A percentile compares a stretch with the other conserved stretches of the same genome.
Evolutionary conservation across 1,140 invertebrate genomes (phyloP).

Genomic region (Cyphomyrmex costatus): DNA sequence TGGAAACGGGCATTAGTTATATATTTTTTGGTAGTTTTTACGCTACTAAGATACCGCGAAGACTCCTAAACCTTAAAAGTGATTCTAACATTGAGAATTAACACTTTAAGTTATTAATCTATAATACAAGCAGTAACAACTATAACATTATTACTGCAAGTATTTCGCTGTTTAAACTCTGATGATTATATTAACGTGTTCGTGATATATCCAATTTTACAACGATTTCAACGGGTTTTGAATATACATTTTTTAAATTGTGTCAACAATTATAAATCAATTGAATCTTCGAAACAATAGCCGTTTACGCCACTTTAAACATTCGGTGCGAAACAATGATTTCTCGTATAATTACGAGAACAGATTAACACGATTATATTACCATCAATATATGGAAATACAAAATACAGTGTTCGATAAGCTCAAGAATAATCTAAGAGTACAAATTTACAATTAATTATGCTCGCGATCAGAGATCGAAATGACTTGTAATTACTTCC

Average conservation of each 20-base stretch:
- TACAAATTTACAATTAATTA: slow-evolving; percentile 49
- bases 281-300: slow-evolving; percentile 26
- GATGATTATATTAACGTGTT: slow-evolving; percentile 19
- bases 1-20: no score
- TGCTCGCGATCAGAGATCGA: neutral
- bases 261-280: slow-evolving; percentile 54
- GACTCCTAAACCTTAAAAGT: slow-evolving; percentile 20
- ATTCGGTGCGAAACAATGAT: neutral
- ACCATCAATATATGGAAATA: neutral
- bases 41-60: slow-evolving; percentile 7
- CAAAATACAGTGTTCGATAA: neutral
- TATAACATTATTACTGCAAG: slow-evolving; percentile 34
- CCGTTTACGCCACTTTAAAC: neutral
- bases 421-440: slow-evolving; percentile 19
- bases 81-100: slow-evolving; percentile 41
- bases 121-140: slow-evolving; percentile 44
- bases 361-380: slow-evolving; percentile 14
- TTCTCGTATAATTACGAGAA: neutral
- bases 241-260: slow-evolving; percentile 49
- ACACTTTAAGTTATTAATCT: slow-evolving; percentile 42
- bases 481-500: slow-evolving; percentile 26
- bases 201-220: slow-evolving; percentile 43
- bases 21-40: slow-evolving; percentile 40
- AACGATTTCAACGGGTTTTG: slow-evolving; percentile 25
- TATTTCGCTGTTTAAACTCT: slow-evolving; percentile 42